phyloP scores from a whole-genome alignment of 1,140 invertebrate species.

The Platyscapa corneri region DNA sequence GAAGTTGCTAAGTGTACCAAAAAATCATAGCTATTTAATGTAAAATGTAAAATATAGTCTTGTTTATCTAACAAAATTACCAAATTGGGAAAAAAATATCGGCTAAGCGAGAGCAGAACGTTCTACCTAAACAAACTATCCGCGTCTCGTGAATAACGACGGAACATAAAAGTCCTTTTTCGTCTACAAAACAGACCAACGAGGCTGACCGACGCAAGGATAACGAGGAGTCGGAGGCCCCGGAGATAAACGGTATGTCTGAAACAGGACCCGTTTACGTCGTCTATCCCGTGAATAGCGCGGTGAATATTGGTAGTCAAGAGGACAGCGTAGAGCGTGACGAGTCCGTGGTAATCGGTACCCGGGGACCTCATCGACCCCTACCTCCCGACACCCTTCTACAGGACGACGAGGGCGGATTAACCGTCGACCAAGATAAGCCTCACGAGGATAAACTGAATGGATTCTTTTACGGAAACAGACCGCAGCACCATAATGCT shows the following conservation, averaged over 20 bases:
- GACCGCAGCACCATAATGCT: constrained; percentile 64
- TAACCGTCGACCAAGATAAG: constrained; percentile 32
- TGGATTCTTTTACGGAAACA: constrained; percentile 27
- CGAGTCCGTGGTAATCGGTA: constrained; percentile 76
- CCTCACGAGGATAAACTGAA: neutral
- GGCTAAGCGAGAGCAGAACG: no score
- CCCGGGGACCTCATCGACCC: constrained; percentile 75
- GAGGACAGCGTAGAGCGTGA: constrained; percentile 72
- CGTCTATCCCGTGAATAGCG: constrained; percentile 78
- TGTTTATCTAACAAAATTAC: no score
- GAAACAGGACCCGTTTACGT: constrained; percentile 75
- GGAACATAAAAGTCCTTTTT: neutral
- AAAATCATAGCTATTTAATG: no score
- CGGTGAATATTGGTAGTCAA: constrained; percentile 72
- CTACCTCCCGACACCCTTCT: constrained; percentile 75
- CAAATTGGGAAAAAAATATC: no score
- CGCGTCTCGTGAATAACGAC: no score
- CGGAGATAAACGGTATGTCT: neutral
- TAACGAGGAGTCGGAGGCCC: constrained; percentile 1
- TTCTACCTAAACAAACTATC: no score
- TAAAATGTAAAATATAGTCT: no score
- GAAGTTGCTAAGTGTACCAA: no score
- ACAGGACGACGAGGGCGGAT: constrained; percentile 61
- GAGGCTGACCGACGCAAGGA: constrained; percentile 58
- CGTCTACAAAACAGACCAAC: neutral